Base-by-base conservation (phyloP, 1,140 invertebrate species). In the Eupristina koningsbergeri region DNA sequence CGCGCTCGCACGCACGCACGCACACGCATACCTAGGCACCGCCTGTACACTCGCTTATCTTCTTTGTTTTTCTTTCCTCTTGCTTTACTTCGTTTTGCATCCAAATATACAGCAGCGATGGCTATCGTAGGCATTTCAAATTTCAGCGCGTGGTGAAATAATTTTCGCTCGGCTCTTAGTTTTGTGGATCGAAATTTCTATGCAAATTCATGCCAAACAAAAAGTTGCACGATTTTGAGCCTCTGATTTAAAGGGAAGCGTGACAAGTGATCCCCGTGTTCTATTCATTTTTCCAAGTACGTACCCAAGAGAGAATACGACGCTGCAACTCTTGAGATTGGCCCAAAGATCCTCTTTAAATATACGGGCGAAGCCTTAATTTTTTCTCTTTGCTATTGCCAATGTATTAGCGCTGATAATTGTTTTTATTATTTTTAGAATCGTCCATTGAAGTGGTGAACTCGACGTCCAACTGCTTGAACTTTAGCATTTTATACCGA, bases 171-270 rank as follows among this genome's bases (percentile, higher is more conserved):
- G 7, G 67, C 9, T 17, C 26, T 15, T 19, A 50, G 45, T 74
- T 31, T 50, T 50, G 73, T 9, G 73, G 13, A 50, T 74, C 29
- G 50, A 74, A 50, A 74, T 74, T 74, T 74, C 45, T 74, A 34
- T 71, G 36, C 26, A 71, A 71, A 71, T 71, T 71, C 36, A 71
- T 34, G 36, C 22, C 36, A 15, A 36, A 36, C 15, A 39, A 39
- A 67, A 67, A 39, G 13, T 34, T 36, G 31, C 15, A 19, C 34
- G 64, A 67, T 67, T 67, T 67, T 36, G 31, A 67, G 29, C 17
- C 64, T 67, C 31, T 36, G 64, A 36, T 22, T 9, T 39, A 36
- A 22, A 26, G 9, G 34, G 64, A 22, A 67, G 31, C 64, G 34
- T 67, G 64, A 67, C 64, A 67, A 67, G 31, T 67, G 31, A 36